Conservation (phyloP, 2,888 invertebrate species). For the Acrocyrtus sp. region DNA sequence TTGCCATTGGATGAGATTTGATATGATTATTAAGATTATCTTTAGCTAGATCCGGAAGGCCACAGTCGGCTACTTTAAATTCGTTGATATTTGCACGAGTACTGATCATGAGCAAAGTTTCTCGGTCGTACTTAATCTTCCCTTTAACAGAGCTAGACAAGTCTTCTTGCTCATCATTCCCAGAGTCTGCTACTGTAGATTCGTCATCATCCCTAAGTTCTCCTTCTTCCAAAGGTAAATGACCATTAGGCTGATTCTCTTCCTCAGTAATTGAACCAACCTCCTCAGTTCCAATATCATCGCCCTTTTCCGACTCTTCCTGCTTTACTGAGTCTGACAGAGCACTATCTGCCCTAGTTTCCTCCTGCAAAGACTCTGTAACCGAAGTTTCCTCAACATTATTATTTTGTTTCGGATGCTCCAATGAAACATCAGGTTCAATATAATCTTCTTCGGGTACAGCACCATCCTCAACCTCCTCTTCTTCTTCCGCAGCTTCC, state of each 20-base stretch:
- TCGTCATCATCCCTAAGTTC: slow-evolving; percentile 51
- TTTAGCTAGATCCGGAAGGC: slow-evolving; percentile 53
- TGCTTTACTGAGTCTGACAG: slow-evolving; percentile 42
- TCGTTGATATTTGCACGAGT: slow-evolving; percentile 17
- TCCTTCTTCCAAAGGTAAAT: slow-evolving; percentile 55
- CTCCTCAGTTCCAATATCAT: slow-evolving; percentile 27
- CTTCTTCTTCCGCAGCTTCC: slow-evolving; percentile 48
- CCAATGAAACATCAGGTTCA: slow-evolving; percentile 42
- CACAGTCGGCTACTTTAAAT: slow-evolving; percentile 40
- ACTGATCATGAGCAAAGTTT: slow-evolving; percentile 45
- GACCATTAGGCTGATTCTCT: slow-evolving; percentile 50
- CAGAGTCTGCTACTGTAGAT: slow-evolving; percentile 30
- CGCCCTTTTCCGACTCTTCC: slow-evolving; percentile 40
- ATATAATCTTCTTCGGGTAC: slow-evolving; percentile 42
- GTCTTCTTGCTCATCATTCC: slow-evolving; percentile 46
- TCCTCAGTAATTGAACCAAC: slow-evolving; percentile 26
- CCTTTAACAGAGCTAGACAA: slow-evolving; percentile 26
- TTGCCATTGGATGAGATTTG: slow-evolving; percentile 43
- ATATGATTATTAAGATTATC: slow-evolving; percentile 43
- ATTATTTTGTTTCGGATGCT: slow-evolving; percentile 19
- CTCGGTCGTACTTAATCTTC: slow-evolving; percentile 56
- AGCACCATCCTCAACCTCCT: slow-evolving; percentile 44
- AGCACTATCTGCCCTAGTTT: slow-evolving; percentile 36
- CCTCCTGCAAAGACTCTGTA: slow-evolving; percentile 33
- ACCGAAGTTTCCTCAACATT: slow-evolving; percentile 30